phyloP scores from a whole-genome alignment of 2,888 invertebrate species.

The Pristionchus maxplancki region DNA sequence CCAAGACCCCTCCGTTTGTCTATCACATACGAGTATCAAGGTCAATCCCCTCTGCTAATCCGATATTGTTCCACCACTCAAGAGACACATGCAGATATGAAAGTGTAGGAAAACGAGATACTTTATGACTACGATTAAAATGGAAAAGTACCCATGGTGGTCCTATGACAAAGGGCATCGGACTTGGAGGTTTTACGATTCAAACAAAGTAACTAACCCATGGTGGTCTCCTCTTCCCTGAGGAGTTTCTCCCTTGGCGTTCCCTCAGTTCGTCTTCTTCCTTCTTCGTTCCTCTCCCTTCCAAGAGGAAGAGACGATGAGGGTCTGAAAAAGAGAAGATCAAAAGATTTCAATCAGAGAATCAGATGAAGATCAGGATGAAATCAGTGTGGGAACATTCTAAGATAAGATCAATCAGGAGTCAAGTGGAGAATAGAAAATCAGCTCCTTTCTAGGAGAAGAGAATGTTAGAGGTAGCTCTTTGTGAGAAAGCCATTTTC shows the following conservation, averaged over 20 bases:
- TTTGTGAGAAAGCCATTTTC: slow-evolving; percentile 5
- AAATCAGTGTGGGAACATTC: not conserved
- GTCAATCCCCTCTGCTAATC: slow-evolving; percentile 38
- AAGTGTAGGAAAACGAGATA: not conserved
- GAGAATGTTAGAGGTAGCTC: not conserved
- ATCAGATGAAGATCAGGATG: not conserved
- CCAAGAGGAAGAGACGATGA: not conserved
- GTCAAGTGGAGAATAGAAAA: not conserved
- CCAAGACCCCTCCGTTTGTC: slow-evolving; percentile 27
- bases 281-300: slow-evolving; percentile 1
- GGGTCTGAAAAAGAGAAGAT: not conserved
- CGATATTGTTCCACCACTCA: not conserved
- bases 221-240: slow-evolving; percentile 44
- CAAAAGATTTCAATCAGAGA: not conserved
- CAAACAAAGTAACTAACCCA: not conserved
- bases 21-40: slow-evolving; percentile 15
- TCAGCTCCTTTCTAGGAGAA: not conserved
- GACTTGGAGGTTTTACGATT: not conserved
- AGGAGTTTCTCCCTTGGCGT: slow-evolving; percentile 40
- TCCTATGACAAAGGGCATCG: not conserved
- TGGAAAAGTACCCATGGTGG: not conserved
- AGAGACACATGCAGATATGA: slow-evolving; percentile 1
- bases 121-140: not conserved
- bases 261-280: slow-evolving; percentile 7
- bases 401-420: not conserved